These are phyloP conservation scores for Dioctria linearis DNA, from an alignment of 2,888 invertebrate species.

Conservation along the genomic window DNA sequence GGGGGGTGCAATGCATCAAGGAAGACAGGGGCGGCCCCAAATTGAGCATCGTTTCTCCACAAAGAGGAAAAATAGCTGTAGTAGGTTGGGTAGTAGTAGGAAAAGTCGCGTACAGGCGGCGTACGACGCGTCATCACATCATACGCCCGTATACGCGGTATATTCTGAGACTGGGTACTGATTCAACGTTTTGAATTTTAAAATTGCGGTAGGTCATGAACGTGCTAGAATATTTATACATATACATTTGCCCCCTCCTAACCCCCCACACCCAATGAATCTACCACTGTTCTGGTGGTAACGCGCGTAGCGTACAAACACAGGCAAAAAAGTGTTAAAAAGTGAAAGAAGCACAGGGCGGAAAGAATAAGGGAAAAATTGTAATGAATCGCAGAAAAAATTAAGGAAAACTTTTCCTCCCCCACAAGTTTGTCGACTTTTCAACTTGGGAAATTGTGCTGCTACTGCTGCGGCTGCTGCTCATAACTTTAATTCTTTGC, in stretches of 20 bases:
- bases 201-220: slow-evolving; percentile 57
- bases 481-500: not conserved
- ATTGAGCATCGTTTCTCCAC: slow-evolving; percentile 23
- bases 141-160: too few relatives aligned
- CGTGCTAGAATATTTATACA: slow-evolving; percentile 49
- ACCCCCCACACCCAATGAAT: not conserved
- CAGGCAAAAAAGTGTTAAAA: slow-evolving; percentile 49
- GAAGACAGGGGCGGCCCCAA: not conserved
- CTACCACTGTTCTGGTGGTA: too few relatives aligned
- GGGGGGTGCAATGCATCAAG: slow-evolving; percentile 21
- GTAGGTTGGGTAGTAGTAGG: not conserved
- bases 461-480: not conserved
- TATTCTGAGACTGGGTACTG: not conserved
- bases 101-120: slow-evolving; percentile 37
- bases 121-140: not conserved
- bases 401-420: slow-evolving; percentile 21
- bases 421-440: slow-evolving; percentile 21
- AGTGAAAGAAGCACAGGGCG: slow-evolving; percentile 44
- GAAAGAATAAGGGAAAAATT: slow-evolving; percentile 8
- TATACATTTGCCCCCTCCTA: slow-evolving; percentile 6
- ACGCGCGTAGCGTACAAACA: slow-evolving; percentile 3
- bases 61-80: slow-evolving; percentile 31
- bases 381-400: slow-evolving; percentile 48
- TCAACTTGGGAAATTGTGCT: slow-evolving; percentile 20
- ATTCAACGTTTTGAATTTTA: slow-evolving; percentile 53